A percentile compares a stretch with the other conserved stretches of the same genome.
These are phyloP conservation scores for Poliocrania exsul DNA, from an alignment of 2,797 vertebrate species.

Conservation along the genomic window DNA sequence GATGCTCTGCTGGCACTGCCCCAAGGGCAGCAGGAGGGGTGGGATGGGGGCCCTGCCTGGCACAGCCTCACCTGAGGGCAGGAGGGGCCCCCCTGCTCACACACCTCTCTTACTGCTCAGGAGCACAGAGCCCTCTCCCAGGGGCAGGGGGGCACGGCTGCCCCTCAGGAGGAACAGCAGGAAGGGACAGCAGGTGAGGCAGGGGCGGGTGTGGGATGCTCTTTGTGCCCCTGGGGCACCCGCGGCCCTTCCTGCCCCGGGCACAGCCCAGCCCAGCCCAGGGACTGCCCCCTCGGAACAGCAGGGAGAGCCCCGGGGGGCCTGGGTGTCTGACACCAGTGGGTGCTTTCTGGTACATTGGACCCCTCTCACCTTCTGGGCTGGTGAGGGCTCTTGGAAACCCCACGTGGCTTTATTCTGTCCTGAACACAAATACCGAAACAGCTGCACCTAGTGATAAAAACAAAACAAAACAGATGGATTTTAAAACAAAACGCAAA, in stretches of 20 bases:
- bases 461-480: too few species aligned
- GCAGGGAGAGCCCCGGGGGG: too few species aligned
- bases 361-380: too few species aligned
- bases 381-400: background rate
- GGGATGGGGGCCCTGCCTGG: background rate
- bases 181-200: background rate
- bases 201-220: background rate
- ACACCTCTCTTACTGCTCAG: background rate
- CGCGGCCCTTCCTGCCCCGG: too few species aligned
- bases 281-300: background rate
- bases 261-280: background rate
- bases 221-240: too few species aligned
- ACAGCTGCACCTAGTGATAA: background rate
- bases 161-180: background rate
- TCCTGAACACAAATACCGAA: background rate
- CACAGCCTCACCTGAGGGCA: background rate
- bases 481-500: background rate
- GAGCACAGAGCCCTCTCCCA: background rate
- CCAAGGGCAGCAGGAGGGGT: background rate
- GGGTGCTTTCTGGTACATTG: rapidly evolving
- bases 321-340: rapidly evolving
- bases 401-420: background rate
- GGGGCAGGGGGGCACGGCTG: background rate
- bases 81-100: background rate
- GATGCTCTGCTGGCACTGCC: background rate